These are phyloP conservation scores for Microtus montanus DNA, from an alignment of 2,113 vertebrate genomes.

Conservation along the genomic window DNA sequence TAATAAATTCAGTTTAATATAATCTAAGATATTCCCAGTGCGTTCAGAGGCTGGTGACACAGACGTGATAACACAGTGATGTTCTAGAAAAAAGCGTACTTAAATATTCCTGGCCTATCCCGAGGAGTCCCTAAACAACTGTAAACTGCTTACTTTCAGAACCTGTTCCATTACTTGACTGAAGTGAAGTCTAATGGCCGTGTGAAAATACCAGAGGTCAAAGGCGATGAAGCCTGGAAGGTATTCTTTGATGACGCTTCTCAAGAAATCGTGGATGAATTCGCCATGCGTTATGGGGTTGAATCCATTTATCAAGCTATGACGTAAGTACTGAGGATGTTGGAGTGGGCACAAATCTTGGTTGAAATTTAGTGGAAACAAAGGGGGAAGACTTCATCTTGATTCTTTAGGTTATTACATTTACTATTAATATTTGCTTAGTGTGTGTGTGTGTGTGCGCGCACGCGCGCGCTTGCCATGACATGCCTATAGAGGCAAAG, in stretches of 20 bases:
- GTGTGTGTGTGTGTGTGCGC: too few species aligned
- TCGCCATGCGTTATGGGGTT: conserved; percentile 97
- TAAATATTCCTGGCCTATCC: conserved; percentile 37
- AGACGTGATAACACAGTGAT: not conserved
- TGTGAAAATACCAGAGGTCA: conserved; percentile 96
- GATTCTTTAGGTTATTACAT: not conserved
- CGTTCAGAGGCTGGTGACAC: not conserved
- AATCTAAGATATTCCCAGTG: not conserved
- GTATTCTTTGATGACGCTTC: conserved; percentile 97
- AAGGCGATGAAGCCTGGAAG: conserved; percentile 98
- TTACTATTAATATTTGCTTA: not conserved
- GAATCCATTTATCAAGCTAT: conserved; percentile 99
- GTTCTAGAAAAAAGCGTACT: not conserved
- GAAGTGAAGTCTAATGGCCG: conserved; percentile 92
- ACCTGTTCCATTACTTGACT: conserved; percentile 96
- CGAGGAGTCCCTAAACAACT: conserved; percentile 43
- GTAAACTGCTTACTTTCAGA: conserved; percentile 85
- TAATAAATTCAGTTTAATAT: not conserved
- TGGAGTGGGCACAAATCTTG: not conserved
- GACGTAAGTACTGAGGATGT: conserved; percentile 90
- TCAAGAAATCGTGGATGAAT: conserved; percentile 99
- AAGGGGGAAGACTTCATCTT: not conserved
- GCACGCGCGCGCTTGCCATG: too few species aligned
- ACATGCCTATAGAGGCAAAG: not conserved
- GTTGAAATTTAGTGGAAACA: not conserved